Evolutionary conservation across 2,888 invertebrate species (phyloP), one percentile per base, ranked within the genome.

Genomic region (Patella pellucida): DNA sequence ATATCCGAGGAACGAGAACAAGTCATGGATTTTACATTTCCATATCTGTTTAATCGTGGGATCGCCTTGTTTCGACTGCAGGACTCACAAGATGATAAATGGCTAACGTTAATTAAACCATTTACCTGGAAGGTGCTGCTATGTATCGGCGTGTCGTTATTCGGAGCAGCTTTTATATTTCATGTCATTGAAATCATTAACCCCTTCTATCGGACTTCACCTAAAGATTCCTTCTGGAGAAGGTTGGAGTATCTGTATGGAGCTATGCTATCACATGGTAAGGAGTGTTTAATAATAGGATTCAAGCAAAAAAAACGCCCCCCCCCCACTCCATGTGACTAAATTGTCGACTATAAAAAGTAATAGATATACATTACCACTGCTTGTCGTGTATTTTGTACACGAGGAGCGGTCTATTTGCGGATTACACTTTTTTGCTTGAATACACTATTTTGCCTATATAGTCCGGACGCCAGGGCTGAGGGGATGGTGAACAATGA

Each of bases 1-100:
- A 96, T 97, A 96, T 96, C 96, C 3, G 95, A 96, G 0, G 96
- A 96, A 82, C 93, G 96, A 56, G 96, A 96, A 87, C 95, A 96
- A 90, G 95, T 96, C 0, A 94, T 97, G 1, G 97, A 97, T 89
- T 97, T 96, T 85, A 95, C 97, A 2, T 95, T 96, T 0, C 97
- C 97, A 0, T 97, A 81, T 73, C 81, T 75, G 74, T 82, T 79
- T 50, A 86, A 86, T 73, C 80, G 80, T 68, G 81, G 82, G 5
- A 82, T 82, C 2, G 82, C 84, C 7, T 67, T 87, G 14, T 76
- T 85, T 71, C 82, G 78, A 75, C 84, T 82, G 69, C 84, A 83
- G 1, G 81, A 86, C 72, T 80, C 82, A 0, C 69, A 76, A 7
- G 71, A 76, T 11, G 69, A 67, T 31, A 85, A 85, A 76, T 85